Evolutionary conservation across 2,113 vertebrate genomes (phyloP).

Genomic region (Hystrix brachyura): DNA sequence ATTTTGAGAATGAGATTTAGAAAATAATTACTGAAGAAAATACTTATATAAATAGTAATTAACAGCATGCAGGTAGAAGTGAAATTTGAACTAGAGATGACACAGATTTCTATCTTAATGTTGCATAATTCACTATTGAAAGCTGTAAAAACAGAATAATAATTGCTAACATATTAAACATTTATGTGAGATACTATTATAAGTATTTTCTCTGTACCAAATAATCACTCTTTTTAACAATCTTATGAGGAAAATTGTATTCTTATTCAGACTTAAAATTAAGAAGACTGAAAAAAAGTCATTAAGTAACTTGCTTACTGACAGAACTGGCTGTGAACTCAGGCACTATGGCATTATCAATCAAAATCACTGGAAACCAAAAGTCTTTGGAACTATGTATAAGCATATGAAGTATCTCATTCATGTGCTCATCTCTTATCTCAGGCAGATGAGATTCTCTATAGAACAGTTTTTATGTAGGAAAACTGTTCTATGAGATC

Average conservation of each 20-base stretch:
- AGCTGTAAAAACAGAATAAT: background rate
- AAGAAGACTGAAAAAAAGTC: background rate
- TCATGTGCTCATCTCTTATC: background rate
- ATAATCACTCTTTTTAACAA: constrained; percentile 21
- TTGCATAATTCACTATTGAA: background rate
- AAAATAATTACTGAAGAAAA: constrained; percentile 33
- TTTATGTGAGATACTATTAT: background rate
- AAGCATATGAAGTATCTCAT: background rate
- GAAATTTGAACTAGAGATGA: background rate
- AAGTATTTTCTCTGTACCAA: background rate
- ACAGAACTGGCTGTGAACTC: background rate
- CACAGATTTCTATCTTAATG: background rate
- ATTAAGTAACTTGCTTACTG: background rate
- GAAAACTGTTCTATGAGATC: background rate
- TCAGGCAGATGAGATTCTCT: background rate
- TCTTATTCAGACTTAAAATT: constrained; percentile 33
- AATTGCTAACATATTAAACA: background rate
- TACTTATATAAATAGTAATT: background rate
- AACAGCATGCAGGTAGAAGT: background rate
- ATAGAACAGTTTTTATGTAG: background rate
- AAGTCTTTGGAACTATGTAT: background rate
- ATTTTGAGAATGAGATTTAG: background rate
- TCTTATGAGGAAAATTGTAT: background rate
- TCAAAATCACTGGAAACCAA: background rate
- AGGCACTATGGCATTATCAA: background rate